Evolutionary conservation across 2,797 vertebrate genomes (phyloP), one percentile per base, ranked within the genome.

Genomic region (Gymnothorax reevesii): DNA sequence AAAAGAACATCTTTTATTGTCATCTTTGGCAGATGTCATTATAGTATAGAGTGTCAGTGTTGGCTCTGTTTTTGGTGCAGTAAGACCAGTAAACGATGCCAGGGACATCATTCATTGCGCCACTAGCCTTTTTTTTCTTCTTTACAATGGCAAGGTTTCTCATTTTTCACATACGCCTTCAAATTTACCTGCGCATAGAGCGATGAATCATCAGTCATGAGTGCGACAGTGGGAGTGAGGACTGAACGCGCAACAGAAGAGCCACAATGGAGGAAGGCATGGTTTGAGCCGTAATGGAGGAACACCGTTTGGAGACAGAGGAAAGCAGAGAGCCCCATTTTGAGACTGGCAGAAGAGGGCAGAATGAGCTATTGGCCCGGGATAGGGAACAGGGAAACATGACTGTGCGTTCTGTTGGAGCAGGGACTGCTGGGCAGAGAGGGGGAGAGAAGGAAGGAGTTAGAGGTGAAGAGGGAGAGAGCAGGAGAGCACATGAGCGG

Each of bases 401-500:
- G 17, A 73, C 62, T 13, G 69, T 33, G 25, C 69, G 69, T 73
- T 73, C 69, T 73, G 71, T 33, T 42, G 69, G 69, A 73, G 25
- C 71, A 15, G 33, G 33, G 33, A 27, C 71, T 15, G 17, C 17
- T 25, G 27, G 66, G 9, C 7, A 27, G 66, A 9, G 20, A 25
- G 64, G 1, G 64, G 9, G 64, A 25, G 22, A 69, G 3, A 59
- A 15, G 15, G 57, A 59, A 15, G 4, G 57, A 59, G 57, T 1
- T 8, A 59, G 57, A 59, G 57, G 57, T 1, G 15, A 15, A 59
- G 57, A 59, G 57, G 15, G 57, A 8, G 15, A 59, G 57, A 59
- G 57, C 8, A 15, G 15, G 8, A 59, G 57, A 59, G 89, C 88
- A 89, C 9, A 22, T 86, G 1, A 69, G 86, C 85, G 84, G 88